These are phyloP conservation scores for Callinectes sapidus DNA, from an alignment of 2,888 invertebrate genomes.

Conservation along the genomic window DNA sequence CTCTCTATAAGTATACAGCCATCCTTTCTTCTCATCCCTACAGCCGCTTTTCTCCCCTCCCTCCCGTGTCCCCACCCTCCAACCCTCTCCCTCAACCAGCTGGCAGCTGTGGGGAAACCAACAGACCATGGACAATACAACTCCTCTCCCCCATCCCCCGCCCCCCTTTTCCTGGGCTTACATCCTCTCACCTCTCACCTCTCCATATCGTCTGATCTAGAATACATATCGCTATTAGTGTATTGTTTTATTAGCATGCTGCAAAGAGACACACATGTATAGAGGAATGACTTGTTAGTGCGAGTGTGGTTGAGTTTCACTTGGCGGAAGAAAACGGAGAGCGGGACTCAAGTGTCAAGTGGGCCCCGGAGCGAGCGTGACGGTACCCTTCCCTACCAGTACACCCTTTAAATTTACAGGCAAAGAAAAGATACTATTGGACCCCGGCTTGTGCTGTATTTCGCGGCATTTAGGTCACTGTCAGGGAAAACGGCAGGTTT, in stretches of 20 bases:
- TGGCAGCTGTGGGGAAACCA: neutral
- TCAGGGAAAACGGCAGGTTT: too few species aligned
- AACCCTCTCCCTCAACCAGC: neutral
- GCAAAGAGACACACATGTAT: neutral
- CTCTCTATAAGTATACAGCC: neutral
- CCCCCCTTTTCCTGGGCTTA: neutral
- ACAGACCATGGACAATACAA: neutral
- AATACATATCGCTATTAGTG: neutral
- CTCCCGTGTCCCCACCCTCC: neutral
- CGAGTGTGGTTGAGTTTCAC: neutral
- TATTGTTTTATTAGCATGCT: neutral
- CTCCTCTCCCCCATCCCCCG: neutral
- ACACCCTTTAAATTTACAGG: too few species aligned
- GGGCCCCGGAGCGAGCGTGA: constrained; percentile 31
- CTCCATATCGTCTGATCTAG: neutral
- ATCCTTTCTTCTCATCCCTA: too few species aligned
- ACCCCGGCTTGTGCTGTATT: too few species aligned
- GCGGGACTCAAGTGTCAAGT: constrained; percentile 11
- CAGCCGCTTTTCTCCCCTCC: neutral
- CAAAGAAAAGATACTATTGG: too few species aligned
- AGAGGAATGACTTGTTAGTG: neutral
- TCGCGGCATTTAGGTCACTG: too few species aligned
- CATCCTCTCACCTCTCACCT: neutral
- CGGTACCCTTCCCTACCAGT: neutral
- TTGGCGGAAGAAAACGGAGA: constrained; percentile 24